Evolutionary conservation across 2,113 vertebrate species (phyloP).

Genomic region (Ictalurus furcatus): DNA sequence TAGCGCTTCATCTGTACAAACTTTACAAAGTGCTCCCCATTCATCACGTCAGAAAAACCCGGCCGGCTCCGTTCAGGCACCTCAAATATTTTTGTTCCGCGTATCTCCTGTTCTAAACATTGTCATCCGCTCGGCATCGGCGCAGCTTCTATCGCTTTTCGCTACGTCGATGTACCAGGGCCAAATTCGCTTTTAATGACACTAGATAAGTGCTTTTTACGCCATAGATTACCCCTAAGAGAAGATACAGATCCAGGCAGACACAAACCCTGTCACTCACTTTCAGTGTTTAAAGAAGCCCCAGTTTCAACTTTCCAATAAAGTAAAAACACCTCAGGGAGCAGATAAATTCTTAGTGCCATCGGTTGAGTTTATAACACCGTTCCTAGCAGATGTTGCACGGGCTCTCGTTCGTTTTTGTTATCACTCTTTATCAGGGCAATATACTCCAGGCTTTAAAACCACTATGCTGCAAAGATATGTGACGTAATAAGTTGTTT

Average conservation of each 20-base stretch:
- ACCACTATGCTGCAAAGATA: conserved; percentile 47
- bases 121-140: conserved; percentile 37
- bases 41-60: conserved; percentile 20
- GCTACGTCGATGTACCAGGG: conserved; percentile 32
- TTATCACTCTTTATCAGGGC: conserved; percentile 54
- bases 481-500: conserved; percentile 38
- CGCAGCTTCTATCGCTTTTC: conserved; percentile 35
- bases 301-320: not conserved
- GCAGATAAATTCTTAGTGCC: conserved; percentile 26
- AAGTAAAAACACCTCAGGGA: not conserved
- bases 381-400: conserved; percentile 63
- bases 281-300: conserved; percentile 2
- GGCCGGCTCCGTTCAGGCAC: conserved; percentile 20
- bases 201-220: conserved; percentile 17
- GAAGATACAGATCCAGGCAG: not conserved
- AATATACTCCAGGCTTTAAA: conserved; percentile 58
- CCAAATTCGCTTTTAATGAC: conserved; percentile 61
- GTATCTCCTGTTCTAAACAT: conserved; percentile 38
- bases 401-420: conserved; percentile 41
- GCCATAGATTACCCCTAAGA: not conserved
- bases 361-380: conserved; percentile 60
- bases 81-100: conserved; percentile 52
- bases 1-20: conserved; percentile 40
- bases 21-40: conserved; percentile 45
- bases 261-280: not conserved